Conservation (phyloP, 2,113 vertebrate genomes). For the Brachionichthys hirsutus region DNA sequence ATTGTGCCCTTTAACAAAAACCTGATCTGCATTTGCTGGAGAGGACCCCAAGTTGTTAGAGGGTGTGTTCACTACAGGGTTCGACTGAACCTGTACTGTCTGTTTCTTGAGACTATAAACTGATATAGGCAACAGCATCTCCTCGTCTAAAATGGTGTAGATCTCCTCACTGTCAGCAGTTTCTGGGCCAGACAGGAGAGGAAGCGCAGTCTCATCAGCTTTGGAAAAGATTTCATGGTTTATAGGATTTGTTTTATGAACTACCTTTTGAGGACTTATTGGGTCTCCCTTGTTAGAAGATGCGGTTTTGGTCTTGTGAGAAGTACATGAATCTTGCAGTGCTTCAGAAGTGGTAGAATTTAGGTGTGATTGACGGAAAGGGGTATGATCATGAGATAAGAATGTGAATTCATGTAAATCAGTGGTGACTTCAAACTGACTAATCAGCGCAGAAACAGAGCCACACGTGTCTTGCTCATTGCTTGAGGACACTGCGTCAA, state of each 20-base stretch:
- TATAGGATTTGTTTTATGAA: conserved; percentile 33
- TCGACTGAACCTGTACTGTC: conserved; percentile 42
- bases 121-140: conserved; percentile 72
- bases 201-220: conserved; percentile 38
- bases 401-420: conserved; percentile 62
- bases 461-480: conserved; percentile 81
- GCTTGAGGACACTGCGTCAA: conserved; percentile 84
- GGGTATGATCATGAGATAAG: conserved; percentile 32
- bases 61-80: conserved; percentile 30
- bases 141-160: conserved; percentile 77
- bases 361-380: conserved; percentile 28
- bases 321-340: conserved; percentile 31
- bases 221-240: conserved; percentile 19
- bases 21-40: conserved; percentile 45
- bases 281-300: conserved; percentile 10
- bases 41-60: conserved; percentile 51
- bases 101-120: conserved; percentile 61
- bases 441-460: conserved; percentile 86
- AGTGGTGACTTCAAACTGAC: conserved; percentile 79
- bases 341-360: conserved; percentile 28
- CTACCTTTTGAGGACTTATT: conserved; percentile 35
- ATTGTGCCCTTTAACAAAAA: conserved; percentile 25
- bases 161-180: conserved; percentile 75
- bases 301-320: conserved; percentile 16
- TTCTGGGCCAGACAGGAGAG: conserved; percentile 74